phyloP scores from a whole-genome alignment of 2,113 vertebrate genomes.

The Cygnus atratus region DNA sequence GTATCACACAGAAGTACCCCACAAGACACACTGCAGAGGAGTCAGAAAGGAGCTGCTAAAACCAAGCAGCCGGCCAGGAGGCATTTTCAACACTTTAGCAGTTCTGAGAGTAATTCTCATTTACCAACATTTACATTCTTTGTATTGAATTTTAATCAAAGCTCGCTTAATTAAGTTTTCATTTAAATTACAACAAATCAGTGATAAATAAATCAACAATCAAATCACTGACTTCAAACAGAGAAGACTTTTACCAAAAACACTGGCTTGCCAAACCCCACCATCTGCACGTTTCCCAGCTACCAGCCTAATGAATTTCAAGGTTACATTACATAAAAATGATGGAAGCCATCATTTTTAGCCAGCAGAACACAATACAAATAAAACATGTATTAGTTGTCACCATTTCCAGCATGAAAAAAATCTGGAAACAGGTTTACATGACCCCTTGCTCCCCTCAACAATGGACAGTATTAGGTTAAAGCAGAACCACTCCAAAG shows the following conservation, averaged over 20 bases:
- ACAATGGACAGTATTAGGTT: not conserved
- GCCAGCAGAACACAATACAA: not conserved
- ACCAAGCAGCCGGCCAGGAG: not conserved
- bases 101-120: not conserved
- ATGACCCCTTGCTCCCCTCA: not conserved
- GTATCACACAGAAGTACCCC: not conserved
- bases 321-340: not conserved
- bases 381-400: not conserved
- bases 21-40: not conserved
- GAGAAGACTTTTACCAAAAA: constrained; percentile 50
- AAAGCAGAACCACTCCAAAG: not conserved
- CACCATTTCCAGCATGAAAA: not conserved
- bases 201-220: constrained; percentile 47
- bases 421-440: not conserved
- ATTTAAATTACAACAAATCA: constrained; percentile 35
- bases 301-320: constrained; percentile 32
- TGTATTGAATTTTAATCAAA: constrained; percentile 35
- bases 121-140: constrained; percentile 11
- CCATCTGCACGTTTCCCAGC: constrained; percentile 42
- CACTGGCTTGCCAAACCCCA: constrained; percentile 33
- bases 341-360: not conserved
- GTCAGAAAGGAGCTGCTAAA: not conserved
- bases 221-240: constrained; percentile 55
- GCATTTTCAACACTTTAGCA: not conserved
- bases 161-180: constrained; percentile 44